A percentile compares a stretch with the other conserved stretches of the same genome.
Conservation (phyloP, 2,888 invertebrate species). For the Lysandra coridon region DNA sequence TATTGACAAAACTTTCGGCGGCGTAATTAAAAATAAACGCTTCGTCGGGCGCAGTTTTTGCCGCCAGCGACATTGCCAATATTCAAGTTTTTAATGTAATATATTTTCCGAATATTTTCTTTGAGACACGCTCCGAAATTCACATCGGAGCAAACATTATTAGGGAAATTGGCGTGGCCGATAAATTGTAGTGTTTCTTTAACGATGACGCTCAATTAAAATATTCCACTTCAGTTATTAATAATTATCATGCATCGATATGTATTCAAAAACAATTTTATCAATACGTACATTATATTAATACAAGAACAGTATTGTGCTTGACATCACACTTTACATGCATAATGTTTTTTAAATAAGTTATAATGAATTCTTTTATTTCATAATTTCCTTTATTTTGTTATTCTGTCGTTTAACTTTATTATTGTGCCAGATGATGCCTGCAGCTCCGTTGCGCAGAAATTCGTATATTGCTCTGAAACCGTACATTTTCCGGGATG, state of each 20-base stretch:
- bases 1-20: conserved; percentile 56
- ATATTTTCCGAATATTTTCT: neutral
- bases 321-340: too few species aligned
- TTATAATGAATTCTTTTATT: too few species aligned
- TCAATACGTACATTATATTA: neutral
- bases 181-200: neutral
- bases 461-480: too few species aligned
- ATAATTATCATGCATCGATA: neutral
- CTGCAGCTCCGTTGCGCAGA: too few species aligned
- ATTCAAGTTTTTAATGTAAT: conserved; percentile 32
- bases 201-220: neutral
- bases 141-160: neutral
- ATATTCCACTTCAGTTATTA: neutral
- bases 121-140: conserved; percentile 4
- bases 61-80: conserved; percentile 36
- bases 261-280: neutral
- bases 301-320: neutral
- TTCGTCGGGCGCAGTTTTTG: conserved; percentile 39
- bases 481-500: too few species aligned
- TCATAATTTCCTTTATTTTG: too few species aligned
- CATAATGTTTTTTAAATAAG: too few species aligned
- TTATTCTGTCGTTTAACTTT: too few species aligned
- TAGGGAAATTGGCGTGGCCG: neutral
- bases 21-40: conserved; percentile 53
- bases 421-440: too few species aligned